Conservation (phyloP, 1,140 invertebrate genomes). For the Apis mellifera region DNA sequence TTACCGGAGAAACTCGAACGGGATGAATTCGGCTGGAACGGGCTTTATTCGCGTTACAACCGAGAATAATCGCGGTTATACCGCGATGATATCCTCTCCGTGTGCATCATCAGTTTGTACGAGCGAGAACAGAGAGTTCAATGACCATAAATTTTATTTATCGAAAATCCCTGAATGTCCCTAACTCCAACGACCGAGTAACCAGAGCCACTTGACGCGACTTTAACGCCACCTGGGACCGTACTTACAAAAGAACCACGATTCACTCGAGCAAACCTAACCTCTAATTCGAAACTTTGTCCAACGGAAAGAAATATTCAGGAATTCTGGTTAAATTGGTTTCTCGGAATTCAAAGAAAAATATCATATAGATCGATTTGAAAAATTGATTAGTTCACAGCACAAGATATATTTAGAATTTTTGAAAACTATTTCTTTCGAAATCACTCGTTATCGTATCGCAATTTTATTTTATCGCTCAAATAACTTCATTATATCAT, state of each 20-base stretch:
- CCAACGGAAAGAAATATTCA: conserved; percentile 12
- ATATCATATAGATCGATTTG: too few relatives aligned
- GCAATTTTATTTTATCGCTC: background rate
- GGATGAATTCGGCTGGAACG: conserved; percentile 40
- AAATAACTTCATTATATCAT: background rate
- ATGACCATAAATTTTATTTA: conserved; percentile 75
- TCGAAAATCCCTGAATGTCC: conserved; percentile 64
- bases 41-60: conserved; percentile 57
- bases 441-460: background rate
- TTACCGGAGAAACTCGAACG: conserved; percentile 13
- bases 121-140: conserved; percentile 63
- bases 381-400: background rate
- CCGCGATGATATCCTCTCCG: conserved; percentile 45
- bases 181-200: conserved; percentile 1
- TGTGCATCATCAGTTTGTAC: conserved; percentile 2
- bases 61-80: conserved; percentile 67
- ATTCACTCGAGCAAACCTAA: conserved; percentile 32
- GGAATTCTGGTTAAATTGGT: too few relatives aligned
- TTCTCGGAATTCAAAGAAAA: too few relatives aligned
- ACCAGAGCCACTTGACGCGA: conserved; percentile 2
- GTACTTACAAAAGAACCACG: conserved; percentile 3
- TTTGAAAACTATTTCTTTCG: background rate
- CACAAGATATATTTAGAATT: background rate
- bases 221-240: conserved; percentile 13
- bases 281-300: background rate